Evolutionary conservation across 2,888 invertebrate species (phyloP).

Genomic region (Bombylius major): DNA sequence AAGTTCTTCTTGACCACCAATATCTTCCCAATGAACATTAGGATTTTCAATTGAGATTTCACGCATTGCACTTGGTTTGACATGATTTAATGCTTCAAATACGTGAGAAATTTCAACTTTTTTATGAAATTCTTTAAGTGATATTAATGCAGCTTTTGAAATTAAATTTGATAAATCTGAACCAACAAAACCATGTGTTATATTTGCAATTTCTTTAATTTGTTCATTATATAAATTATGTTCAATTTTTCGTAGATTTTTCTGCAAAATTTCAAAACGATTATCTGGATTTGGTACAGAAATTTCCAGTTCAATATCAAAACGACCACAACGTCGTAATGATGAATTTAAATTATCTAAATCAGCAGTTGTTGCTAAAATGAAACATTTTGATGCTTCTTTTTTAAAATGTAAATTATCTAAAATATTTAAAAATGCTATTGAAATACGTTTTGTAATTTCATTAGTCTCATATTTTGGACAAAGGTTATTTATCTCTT

Average conservation of each 20-base stretch:
- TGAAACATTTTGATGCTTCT: constrained; percentile 43
- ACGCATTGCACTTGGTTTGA: constrained; percentile 84
- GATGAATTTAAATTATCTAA: constrained; percentile 64
- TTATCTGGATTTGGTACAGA: constrained; percentile 55
- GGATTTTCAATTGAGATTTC: constrained; percentile 80
- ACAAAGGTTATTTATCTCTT: constrained; percentile 75
- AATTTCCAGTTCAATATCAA: constrained; percentile 73
- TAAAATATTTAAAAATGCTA: constrained; percentile 47
- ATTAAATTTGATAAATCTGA: constrained; percentile 72
- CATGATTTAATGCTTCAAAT: constrained; percentile 48
- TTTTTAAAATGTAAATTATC: constrained; percentile 46
- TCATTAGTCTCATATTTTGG: constrained; percentile 37
- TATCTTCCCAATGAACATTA: constrained; percentile 82
- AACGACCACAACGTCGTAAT: constrained; percentile 62
- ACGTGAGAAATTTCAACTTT: constrained; percentile 42
- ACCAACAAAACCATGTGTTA: constrained; percentile 83
- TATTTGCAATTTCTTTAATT: constrained; percentile 49
- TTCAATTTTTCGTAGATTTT: constrained; percentile 45
- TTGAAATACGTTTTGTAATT: constrained; percentile 54
- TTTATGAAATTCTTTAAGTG: constrained; percentile 36
- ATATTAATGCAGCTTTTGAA: constrained; percentile 55
- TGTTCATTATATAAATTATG: constrained; percentile 44
- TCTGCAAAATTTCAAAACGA: constrained; percentile 55
- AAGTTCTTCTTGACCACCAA: constrained; percentile 79
- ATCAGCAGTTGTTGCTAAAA: constrained; percentile 67